A percentile compares a stretch with the other conserved stretches of the same genome.
phyloP scores from a whole-genome alignment of 2,888 invertebrate species.

The Volucella inflata region DNA sequence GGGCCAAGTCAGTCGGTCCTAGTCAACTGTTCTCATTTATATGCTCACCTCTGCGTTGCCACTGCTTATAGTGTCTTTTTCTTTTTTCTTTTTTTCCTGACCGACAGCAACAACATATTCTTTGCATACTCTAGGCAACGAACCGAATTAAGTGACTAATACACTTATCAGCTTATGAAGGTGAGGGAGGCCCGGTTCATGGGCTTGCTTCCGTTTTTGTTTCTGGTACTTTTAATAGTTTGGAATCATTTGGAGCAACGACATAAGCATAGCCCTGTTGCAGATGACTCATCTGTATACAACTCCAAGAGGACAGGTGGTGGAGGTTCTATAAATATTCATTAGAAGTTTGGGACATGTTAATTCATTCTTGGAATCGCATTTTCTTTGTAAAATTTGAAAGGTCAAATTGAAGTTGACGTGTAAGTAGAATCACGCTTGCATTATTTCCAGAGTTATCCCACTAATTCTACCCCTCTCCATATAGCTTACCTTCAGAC shows the following conservation, averaged over 20 bases:
- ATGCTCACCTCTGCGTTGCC: conserved; percentile 56
- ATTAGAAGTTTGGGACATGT: conserved; percentile 10
- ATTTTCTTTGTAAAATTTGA: conserved; percentile 37
- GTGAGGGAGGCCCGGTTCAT: conserved; percentile 47
- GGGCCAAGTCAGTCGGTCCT: conserved; percentile 55
- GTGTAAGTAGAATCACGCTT: neutral
- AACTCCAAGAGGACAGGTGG: conserved; percentile 11
- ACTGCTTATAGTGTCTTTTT: conserved; percentile 13
- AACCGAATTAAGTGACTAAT: conserved; percentile 71
- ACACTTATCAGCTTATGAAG: conserved; percentile 66
- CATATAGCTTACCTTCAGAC: neutral
- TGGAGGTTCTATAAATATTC: conserved; percentile 52
- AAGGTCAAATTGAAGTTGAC: conserved; percentile 30
- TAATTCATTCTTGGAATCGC: conserved; percentile 32
- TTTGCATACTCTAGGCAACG: conserved; percentile 34
- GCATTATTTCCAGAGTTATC: neutral
- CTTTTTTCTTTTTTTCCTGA: neutral
- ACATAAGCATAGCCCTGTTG: neutral
- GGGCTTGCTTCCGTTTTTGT: neutral
- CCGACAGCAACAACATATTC: conserved; percentile 38
- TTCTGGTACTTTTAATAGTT: neutral
- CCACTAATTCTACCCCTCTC: neutral
- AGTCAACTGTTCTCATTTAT: conserved; percentile 65
- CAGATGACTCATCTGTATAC: neutral
- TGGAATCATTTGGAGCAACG: conserved; percentile 7